A percentile compares a stretch with the other conserved stretches of the same genome.
Evolutionary conservation across 2,113 vertebrate species (phyloP).

Genomic region (Mustelus asterias): DNA sequence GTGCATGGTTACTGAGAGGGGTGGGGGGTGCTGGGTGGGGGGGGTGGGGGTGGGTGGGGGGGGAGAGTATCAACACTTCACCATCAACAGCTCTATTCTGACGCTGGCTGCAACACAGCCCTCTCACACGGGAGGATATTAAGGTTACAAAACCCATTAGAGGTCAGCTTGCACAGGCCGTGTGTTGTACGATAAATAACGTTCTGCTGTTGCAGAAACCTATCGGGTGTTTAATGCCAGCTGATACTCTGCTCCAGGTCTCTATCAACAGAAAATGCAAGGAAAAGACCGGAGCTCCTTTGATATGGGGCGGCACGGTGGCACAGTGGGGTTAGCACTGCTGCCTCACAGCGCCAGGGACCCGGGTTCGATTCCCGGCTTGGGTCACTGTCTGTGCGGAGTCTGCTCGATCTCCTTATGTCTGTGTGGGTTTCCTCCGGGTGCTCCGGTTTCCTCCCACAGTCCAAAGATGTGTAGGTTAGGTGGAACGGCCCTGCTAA

Average conservation of each 20-base stretch:
- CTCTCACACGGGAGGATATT: not conserved
- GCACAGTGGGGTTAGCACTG: no score
- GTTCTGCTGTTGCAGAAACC: not conserved
- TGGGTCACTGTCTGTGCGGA: no score
- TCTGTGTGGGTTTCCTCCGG: no score
- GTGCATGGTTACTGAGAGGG: slow-evolving; percentile 53
- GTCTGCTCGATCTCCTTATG: no score
- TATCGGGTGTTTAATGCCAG: not conserved
- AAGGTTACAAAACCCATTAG: not conserved
- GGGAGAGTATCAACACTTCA: not conserved
- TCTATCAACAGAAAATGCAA: not conserved
- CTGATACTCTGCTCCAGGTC: not conserved
- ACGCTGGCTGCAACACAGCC: not conserved
- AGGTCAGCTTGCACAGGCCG: not conserved
- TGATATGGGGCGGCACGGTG: not conserved
- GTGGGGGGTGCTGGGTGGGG: no score
- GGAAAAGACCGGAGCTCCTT: not conserved
- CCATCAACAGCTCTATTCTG: not conserved
- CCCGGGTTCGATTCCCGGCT: no score
- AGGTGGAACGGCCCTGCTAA: no score
- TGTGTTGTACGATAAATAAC: not conserved
- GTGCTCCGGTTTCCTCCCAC: no score
- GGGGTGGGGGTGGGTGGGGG: not conserved
- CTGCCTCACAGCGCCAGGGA: no score
- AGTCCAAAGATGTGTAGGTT: no score